These are phyloP conservation scores for Agrypnia vestita DNA, from an alignment of 1,140 invertebrate genomes.

Conservation along the genomic window DNA sequence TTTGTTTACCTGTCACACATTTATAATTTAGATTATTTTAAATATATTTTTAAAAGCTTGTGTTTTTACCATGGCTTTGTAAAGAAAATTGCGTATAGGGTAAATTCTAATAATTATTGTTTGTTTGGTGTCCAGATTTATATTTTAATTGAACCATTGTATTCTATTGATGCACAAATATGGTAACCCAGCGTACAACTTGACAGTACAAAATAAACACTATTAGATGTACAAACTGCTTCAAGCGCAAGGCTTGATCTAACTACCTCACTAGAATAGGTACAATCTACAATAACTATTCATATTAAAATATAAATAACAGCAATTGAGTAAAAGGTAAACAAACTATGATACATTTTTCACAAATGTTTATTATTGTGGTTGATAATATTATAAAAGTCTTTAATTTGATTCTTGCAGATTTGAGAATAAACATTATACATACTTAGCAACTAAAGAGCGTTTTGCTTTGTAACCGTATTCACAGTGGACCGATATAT, in stretches of 20 bases:
- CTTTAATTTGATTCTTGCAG: too few species aligned
- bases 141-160: slow-evolving; percentile 2
- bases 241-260: background rate
- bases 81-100: slow-evolving; percentile 15
- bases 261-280: slow-evolving; percentile 35
- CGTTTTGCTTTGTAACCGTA: too few species aligned
- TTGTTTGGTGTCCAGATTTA: background rate
- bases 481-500: too few species aligned
- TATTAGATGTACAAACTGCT: slow-evolving; percentile 26
- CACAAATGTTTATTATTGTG: background rate
- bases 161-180: slow-evolving; percentile 45
- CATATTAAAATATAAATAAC: background rate
- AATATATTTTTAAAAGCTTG: slow-evolving; percentile 29
- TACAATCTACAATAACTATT: slow-evolving; percentile 21
- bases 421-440: too few species aligned
- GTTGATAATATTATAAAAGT: too few species aligned
- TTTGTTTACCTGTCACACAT: too few species aligned
- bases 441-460: too few species aligned
- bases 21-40: background rate
- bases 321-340: background rate
- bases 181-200: slow-evolving; percentile 49
- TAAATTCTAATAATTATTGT: slow-evolving; percentile 14
- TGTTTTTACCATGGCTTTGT: slow-evolving; percentile 29
- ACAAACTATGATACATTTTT: background rate
- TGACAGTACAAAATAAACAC: slow-evolving; percentile 50